These are phyloP conservation scores for Medauroidea extradentata DNA, from an alignment of 1,140 invertebrate genomes.

Conservation along the genomic window DNA sequence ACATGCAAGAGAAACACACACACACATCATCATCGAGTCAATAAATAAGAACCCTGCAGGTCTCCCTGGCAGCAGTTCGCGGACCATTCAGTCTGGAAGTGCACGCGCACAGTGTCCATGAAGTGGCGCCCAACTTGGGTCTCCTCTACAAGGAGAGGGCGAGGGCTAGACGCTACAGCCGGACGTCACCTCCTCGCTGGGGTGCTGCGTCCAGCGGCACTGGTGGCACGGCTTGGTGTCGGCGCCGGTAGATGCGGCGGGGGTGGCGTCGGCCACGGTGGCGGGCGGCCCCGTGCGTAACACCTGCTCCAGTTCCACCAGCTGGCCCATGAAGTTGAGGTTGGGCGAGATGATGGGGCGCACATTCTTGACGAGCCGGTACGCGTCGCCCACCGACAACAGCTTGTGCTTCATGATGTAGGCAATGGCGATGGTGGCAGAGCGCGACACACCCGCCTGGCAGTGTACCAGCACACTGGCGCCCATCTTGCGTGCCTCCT, in stretches of 20 bases:
- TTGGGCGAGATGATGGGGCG: slow-evolving; percentile 93
- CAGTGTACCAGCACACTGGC: slow-evolving; percentile 88
- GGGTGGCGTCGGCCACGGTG: slow-evolving; percentile 50
- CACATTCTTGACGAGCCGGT: slow-evolving; percentile 79
- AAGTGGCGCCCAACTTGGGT: background rate
- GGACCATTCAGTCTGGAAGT: background rate
- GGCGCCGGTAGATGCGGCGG: slow-evolving; percentile 27
- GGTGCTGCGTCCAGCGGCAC: slow-evolving; percentile 50
- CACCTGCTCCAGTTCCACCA: slow-evolving; percentile 80
- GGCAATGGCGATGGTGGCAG: slow-evolving; percentile 90
- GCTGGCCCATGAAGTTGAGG: slow-evolving; percentile 95
- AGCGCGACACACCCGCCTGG: slow-evolving; percentile 91
- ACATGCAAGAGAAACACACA: background rate
- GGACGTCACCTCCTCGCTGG: slow-evolving; percentile 48
- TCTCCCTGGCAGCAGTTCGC: background rate
- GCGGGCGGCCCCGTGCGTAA: slow-evolving; percentile 71
- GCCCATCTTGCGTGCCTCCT: slow-evolving; percentile 73
- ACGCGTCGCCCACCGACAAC: slow-evolving; percentile 84
- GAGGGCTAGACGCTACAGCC: slow-evolving; percentile 47
- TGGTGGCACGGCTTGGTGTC: slow-evolving; percentile 46
- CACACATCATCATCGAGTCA: background rate
- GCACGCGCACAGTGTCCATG: background rate
- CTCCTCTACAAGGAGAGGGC: background rate
- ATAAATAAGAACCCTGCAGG: too few species aligned
- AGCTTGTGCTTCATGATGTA: slow-evolving; percentile 89